Base-by-base conservation (phyloP, 1,140 invertebrate genomes). In the Heliconius nattereri region DNA sequence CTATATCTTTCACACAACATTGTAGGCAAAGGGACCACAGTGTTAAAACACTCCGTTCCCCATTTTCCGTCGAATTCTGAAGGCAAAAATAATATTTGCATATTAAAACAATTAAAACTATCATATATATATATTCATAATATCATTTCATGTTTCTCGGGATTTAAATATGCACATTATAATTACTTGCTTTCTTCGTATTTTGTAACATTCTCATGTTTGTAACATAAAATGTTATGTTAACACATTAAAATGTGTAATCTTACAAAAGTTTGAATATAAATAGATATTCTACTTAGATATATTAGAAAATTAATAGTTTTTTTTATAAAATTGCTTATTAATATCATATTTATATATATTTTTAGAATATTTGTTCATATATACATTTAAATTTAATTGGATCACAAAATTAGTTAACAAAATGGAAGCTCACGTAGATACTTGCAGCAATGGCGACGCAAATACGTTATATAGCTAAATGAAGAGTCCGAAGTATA, bases 351-450 rank as follows among this genome's bases (percentile, higher is more conserved):
- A n/a, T n/a, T n/a, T n/a, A n/a, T n/a, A n/a, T n/a, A n/a, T n/a
- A n/a, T n/a, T n/a, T n/a, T n/a, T n/a, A 60, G 26, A 26, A 11
- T 49, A 52, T 23, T 26, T 26, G 40, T 45, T 45, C 13, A 45
- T 16, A 45, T 6, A 45, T 26, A 83, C 79, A 81, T 78, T 78
- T 76, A 91, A 45, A 91, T 91, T 89, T 92, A 86, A 91, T 91
- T 92, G 89, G 78, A 89, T 86, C 83, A 84, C 85, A 76, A 87
- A 92, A 94, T 92, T 91, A 92, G 88, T 87, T 90, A 89, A 89
- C 83, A 90, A 90, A 92, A 92, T 91, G 91, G 87, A 81, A 86
- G 89, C 90, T 88, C 90, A 92, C 91, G 90, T 89, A 90, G 85
- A 80, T 83, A 85, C 84, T 78, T 83, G 82, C 29, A 66, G 9